phyloP scores from a whole-genome alignment of 2,113 vertebrate species.

The Capricornis sumatraensis region DNA sequence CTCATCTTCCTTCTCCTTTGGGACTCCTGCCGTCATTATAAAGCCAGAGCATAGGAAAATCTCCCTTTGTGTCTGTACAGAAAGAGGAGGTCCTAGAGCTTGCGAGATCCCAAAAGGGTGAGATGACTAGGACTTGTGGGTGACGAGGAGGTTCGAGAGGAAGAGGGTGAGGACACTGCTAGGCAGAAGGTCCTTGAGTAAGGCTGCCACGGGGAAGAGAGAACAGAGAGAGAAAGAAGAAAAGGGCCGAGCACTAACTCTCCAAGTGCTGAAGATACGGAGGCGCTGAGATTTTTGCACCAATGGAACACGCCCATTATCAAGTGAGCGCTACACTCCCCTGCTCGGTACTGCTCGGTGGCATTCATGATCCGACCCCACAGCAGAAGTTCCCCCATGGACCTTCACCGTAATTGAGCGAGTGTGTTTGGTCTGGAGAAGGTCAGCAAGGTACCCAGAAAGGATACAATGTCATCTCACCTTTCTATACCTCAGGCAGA shows the following conservation, averaged over 20 bases:
- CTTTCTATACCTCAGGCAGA: neutral
- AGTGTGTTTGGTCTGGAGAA: neutral
- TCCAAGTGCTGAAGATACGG: neutral
- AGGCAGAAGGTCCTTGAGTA: neutral
- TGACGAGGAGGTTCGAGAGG: neutral
- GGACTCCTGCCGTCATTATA: neutral
- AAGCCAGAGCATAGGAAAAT: neutral
- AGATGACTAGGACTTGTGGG: neutral
- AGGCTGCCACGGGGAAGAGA: neutral
- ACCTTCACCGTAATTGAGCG: neutral
- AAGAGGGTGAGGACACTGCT: neutral
- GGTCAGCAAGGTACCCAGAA: neutral
- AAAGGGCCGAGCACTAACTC: neutral
- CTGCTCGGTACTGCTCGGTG: neutral
- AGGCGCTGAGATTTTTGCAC: neutral
- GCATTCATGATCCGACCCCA: neutral
- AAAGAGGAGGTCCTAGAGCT: neutral
- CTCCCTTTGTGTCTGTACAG: neutral
- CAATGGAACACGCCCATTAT: neutral
- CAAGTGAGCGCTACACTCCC: neutral
- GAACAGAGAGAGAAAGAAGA: neutral
- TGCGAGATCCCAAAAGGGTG: neutral
- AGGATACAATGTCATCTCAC: neutral
- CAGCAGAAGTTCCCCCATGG: neutral
- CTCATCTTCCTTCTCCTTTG: neutral